A percentile compares a stretch with the other conserved stretches of the same genome.
These are phyloP conservation scores for Cherax destructor DNA, from an alignment of 1,140 invertebrate species.

Conservation along the genomic window DNA sequence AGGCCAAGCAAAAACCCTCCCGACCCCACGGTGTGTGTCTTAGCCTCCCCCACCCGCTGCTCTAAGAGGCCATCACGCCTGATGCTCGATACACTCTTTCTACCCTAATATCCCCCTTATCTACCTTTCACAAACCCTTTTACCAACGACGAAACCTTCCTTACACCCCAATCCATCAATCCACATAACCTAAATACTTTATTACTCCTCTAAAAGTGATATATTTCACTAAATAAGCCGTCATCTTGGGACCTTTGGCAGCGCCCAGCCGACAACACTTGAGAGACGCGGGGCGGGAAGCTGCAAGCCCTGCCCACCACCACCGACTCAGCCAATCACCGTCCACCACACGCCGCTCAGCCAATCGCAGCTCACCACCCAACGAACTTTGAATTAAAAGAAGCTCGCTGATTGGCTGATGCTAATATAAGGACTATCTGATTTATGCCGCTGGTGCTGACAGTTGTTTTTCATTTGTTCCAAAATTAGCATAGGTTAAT, in stretches of 20 bases:
- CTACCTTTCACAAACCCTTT: no score
- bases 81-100: slow-evolving; percentile 50
- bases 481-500: slow-evolving; percentile 69
- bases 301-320: slow-evolving; percentile 41
- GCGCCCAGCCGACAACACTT: slow-evolving; percentile 54
- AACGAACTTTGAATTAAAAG: slow-evolving; percentile 69
- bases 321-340: slow-evolving; percentile 54
- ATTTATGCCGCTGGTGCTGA: slow-evolving; percentile 68
- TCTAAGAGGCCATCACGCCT: slow-evolving; percentile 56
- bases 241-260: slow-evolving; percentile 58
- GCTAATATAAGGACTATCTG: slow-evolving; percentile 69
- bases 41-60: slow-evolving; percentile 59
- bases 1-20: slow-evolving; percentile 69
- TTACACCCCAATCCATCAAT: no score
- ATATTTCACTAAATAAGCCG: slow-evolving; percentile 26
- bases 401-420: slow-evolving; percentile 63
- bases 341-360: slow-evolving; percentile 41
- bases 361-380: slow-evolving; percentile 54
- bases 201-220: slow-evolving; percentile 43
- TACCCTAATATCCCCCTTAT: neutral
- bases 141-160: no score
- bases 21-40: slow-evolving; percentile 65
- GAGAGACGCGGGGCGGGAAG: slow-evolving; percentile 63
- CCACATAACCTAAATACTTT: neutral
- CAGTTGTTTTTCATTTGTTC: slow-evolving; percentile 69